Base-by-base conservation (phyloP, 1,140 invertebrate species). In the Anastrepha obliqua region DNA sequence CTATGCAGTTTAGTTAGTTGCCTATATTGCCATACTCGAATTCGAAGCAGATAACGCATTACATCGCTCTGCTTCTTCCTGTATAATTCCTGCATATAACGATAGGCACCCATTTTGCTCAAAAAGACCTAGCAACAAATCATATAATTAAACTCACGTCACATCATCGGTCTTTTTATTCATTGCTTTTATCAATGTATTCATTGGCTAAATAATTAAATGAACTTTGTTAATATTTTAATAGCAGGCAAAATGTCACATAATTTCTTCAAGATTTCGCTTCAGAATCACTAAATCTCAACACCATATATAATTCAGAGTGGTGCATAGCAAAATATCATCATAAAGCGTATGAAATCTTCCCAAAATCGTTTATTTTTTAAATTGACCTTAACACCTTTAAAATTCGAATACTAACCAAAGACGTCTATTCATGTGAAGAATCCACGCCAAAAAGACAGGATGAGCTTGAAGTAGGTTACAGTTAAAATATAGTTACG, bases 51-150 rank as follows among this genome's bases (percentile, higher is more conserved):
- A 94, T 98, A 99, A 89, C 98, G 96, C 94, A 99, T 96, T 89
- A 98, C 98, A 96, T 99, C 98, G 92, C 97, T 98, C 94, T 99
- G 99, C 95, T 99, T 99, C 95, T 99, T 99, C 89, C 99, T 96
- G 94, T 99, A 99, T 89, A 99, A 95, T 93, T 99, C 99, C 94
- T 99, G 98, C 95, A 99, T 98, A 95, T 99, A 99, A 94, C 99
- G 98, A 95, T 99, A 99, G 88, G 98, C 99, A 93, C 99, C 99
- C 99, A 99, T 99, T 87, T 91, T 94, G 62, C 86, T 88, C 87
- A 89, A 93, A 93, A 93, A 95, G 95, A 95, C 95, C 95, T 95
- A 95, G 95, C 92, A 95, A 95, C 95, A 94, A 95, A 95, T 89
- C 89, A 86, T 90, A 94, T 70, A 93, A 94, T 89, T 29, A 29